phyloP scores from a whole-genome alignment of 2,113 vertebrate genomes.

The Microcebus jonahi region DNA sequence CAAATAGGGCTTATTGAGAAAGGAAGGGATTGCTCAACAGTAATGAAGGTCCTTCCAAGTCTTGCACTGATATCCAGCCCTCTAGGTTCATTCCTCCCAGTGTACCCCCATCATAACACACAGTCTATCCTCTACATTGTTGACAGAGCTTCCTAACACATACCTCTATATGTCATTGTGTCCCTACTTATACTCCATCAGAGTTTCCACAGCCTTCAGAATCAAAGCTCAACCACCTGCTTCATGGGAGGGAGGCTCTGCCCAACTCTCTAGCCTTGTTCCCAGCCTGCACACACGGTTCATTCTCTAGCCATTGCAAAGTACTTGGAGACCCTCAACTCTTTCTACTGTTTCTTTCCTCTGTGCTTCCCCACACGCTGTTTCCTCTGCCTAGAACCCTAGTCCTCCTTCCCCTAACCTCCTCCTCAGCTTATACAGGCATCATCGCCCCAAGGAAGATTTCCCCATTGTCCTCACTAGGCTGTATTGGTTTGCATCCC shows the following conservation, averaged over 20 bases:
- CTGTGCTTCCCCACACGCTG: background rate
- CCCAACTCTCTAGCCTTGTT: background rate
- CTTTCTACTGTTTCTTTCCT: background rate
- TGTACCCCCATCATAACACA: background rate
- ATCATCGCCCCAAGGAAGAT: background rate
- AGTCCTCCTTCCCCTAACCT: background rate
- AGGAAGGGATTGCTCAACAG: background rate
- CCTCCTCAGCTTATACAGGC: background rate
- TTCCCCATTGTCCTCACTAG: rapidly evolving
- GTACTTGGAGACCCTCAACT: background rate
- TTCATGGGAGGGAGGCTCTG: background rate
- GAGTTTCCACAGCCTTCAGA: background rate
- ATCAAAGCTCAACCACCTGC: background rate
- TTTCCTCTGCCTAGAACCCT: background rate
- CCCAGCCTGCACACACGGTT: background rate
- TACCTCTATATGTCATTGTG: background rate
- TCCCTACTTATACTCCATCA: background rate
- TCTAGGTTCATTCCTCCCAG: background rate
- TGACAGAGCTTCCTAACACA: background rate
- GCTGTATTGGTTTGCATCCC: background rate
- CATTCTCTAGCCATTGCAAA: background rate
- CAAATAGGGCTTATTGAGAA: background rate
- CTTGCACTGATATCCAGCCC: background rate
- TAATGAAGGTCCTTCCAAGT: too few relatives aligned
- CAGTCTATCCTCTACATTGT: background rate